Conservation (phyloP, 2,113 vertebrate genomes). For the Brachyhypopomus occidentalis region DNA sequence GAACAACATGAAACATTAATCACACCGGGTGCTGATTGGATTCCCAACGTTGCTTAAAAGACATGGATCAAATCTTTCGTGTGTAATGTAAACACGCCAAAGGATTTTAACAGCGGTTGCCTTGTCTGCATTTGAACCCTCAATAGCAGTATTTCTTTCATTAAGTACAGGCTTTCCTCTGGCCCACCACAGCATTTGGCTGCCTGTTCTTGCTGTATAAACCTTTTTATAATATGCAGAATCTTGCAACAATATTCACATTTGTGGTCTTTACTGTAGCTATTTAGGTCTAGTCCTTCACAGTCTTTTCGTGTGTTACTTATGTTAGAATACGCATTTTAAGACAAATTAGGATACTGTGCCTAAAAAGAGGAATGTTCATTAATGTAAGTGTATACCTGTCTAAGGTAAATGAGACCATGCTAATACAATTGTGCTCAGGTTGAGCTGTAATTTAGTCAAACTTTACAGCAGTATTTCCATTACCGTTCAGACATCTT, state of each 20-base stretch:
- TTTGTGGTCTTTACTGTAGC: background rate
- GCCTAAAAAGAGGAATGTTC: too few relatives aligned
- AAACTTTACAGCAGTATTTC: too few relatives aligned
- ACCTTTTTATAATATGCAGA: background rate
- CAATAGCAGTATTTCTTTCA: conserved; percentile 14
- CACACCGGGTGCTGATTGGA: background rate
- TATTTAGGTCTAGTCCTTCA: too few relatives aligned
- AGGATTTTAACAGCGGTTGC: conserved; percentile 20
- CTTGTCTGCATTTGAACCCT: conserved; percentile 25
- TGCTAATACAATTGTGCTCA: too few relatives aligned
- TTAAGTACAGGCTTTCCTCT: background rate
- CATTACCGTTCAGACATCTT: too few relatives aligned
- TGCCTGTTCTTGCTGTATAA: background rate
- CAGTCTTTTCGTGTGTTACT: too few relatives aligned
- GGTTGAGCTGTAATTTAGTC: too few relatives aligned
- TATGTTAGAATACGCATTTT: too few relatives aligned
- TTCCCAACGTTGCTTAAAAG: conserved; percentile 27
- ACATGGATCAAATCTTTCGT: conserved; percentile 40
- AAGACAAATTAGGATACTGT: too few relatives aligned
- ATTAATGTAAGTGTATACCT: too few relatives aligned
- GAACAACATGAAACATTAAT: conserved; percentile 16
- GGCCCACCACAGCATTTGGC: background rate
- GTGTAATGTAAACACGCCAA: conserved; percentile 31
- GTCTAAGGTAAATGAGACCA: too few relatives aligned
- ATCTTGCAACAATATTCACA: conserved; percentile 7